Conservation (phyloP, 2,113 vertebrate species). For the Sisor rabdophorus region DNA sequence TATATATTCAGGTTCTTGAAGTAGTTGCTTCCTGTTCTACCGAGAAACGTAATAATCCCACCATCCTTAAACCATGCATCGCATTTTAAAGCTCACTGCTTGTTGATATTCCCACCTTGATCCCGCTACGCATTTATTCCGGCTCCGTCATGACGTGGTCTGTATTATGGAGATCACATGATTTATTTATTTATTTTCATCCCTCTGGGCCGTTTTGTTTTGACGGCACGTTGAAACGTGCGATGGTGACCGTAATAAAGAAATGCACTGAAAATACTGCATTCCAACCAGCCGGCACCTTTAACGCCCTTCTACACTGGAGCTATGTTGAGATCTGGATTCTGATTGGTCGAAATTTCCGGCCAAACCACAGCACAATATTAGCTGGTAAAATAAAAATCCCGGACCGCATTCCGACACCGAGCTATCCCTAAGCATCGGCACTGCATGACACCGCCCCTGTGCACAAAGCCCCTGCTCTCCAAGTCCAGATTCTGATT, state of each 20-base stretch:
- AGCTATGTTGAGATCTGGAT: background rate
- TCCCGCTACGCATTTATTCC: background rate
- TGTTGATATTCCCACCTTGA: background rate
- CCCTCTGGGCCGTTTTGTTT: too few relatives aligned
- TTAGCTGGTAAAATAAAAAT: background rate
- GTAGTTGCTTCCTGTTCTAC: background rate
- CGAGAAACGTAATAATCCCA: background rate
- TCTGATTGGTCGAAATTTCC: background rate
- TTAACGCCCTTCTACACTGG: background rate
- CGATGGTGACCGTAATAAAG: too few relatives aligned
- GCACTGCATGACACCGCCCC: too few relatives aligned
- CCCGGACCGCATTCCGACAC: background rate
- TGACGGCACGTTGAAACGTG: background rate
- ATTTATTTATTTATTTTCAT: background rate
- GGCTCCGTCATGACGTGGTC: background rate
- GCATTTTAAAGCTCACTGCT: background rate
- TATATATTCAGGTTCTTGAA: background rate
- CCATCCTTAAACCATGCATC: background rate
- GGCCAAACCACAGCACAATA: background rate
- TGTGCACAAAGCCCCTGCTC: too few relatives aligned
- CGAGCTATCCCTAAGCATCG: too few relatives aligned
- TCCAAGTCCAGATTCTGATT: too few relatives aligned
- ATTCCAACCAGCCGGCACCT: too few relatives aligned
- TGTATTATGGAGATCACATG: conserved; percentile 12
- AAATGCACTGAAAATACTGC: too few relatives aligned